Conservation (phyloP, 2,888 invertebrate genomes). For the Saturnia pavonia region DNA sequence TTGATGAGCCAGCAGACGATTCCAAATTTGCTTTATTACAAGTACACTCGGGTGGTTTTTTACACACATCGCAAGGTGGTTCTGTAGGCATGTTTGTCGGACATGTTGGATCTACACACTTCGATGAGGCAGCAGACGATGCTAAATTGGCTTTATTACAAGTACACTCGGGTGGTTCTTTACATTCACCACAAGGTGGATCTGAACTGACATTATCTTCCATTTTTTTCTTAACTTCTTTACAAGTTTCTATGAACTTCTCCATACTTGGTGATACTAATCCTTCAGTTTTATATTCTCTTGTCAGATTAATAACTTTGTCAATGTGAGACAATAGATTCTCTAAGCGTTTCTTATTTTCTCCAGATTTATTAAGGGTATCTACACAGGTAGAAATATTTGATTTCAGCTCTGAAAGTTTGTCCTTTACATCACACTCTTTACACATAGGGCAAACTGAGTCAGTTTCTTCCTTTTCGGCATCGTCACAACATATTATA, state of each 20-base stretch:
- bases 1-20: no score
- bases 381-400: slow-evolving; percentile 20
- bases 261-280: slow-evolving; percentile 31
- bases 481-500: background rate
- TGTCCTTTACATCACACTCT: slow-evolving; percentile 17
- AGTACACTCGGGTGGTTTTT: no score
- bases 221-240: slow-evolving; percentile 33
- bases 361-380: slow-evolving; percentile 22
- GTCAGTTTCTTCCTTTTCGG: background rate
- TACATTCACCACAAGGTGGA: slow-evolving; percentile 29
- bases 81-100: background rate
- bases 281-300: slow-evolving; percentile 28
- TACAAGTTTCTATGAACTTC: slow-evolving; percentile 35
- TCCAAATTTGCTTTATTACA: no score
- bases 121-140: background rate
- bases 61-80: no score
- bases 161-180: slow-evolving; percentile 13
- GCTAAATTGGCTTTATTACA: background rate
- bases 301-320: slow-evolving; percentile 33
- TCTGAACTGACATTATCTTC: slow-evolving; percentile 28
- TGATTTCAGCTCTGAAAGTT: slow-evolving; percentile 15
- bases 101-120: slow-evolving; percentile 3
- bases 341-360: slow-evolving; percentile 28
- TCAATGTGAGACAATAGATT: slow-evolving; percentile 33
- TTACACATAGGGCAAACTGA: slow-evolving; percentile 25